Evolutionary conservation across 1,140 invertebrate species (phyloP), one percentile per base, ranked within the genome.

Genomic region (Gonatopus flavifemur): DNA sequence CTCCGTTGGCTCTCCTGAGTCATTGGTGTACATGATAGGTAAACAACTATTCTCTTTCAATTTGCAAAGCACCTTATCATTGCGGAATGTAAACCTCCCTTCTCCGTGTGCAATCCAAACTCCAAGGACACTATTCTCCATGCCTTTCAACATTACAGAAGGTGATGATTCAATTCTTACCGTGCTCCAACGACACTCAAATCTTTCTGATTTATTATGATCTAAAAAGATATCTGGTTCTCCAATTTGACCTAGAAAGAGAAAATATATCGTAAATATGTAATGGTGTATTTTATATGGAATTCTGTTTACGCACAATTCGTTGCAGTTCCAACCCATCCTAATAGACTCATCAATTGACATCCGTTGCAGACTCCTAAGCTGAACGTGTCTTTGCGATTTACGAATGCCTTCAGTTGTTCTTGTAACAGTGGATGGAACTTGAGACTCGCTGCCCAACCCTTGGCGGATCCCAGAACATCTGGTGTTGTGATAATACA

Each of bases 31-130:
- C 37, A 85, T 82, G 37, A 98, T 72, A 0, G 91, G 83, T 3
- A 93, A 68, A 44, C 91, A 86, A 16, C 86, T 79, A 45, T 84
- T 79, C 6, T 66, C 49, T 18, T 84, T 77, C 2, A 96, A 49
- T 16, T 79, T 68, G 0, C 82, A 55, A 10, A 87, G 73, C 4
- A 90, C 57, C 2, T 68, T 35, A 1, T 79, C 49, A 12, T 81
- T 74, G 8, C 79, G 74, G 55, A 87, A 86, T 2, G 81, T 80
- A 58, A 88, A 87, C 52, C 83, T 81, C 64, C 96, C 96, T 83
- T 98, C 96, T 3, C 93, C 96, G 68, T 98, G 96, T n/a, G 95
- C 94, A 19, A 94, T 84, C 96, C 96, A 98, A 52, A 97, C 88
- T 10, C 96, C 96, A 19, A 98, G 79, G 0, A 88, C 78, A 3